Conservation (phyloP, 1,140 invertebrate genomes). For the Orius insidiosus region DNA sequence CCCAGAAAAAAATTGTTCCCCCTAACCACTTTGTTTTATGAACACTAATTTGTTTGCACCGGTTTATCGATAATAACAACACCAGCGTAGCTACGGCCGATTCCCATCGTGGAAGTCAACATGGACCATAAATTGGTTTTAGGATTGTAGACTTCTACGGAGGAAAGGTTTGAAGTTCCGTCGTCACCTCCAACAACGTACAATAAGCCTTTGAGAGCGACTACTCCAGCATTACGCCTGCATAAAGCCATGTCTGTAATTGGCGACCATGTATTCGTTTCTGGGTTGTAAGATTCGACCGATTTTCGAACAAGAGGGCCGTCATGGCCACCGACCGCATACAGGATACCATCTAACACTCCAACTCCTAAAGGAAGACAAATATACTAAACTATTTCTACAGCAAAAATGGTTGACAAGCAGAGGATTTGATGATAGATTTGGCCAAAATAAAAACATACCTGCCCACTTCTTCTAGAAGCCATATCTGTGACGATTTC, state of each 20-base stretch:
- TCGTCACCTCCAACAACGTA: slow-evolving; percentile 90
- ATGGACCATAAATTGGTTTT: slow-evolving; percentile 71
- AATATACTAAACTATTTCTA: slow-evolving; percentile 24
- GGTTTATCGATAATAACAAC: slow-evolving; percentile 83
- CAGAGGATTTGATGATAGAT: neutral
- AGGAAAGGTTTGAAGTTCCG: slow-evolving; percentile 69
- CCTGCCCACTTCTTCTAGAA: slow-evolving; percentile 68
- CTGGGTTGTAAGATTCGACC: slow-evolving; percentile 70
- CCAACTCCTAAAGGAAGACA: slow-evolving; percentile 41
- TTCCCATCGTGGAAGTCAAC: slow-evolving; percentile 65
- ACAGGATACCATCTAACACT: slow-evolving; percentile 72
- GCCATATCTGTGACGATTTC: slow-evolving; percentile 71
- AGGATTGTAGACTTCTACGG: slow-evolving; percentile 77
- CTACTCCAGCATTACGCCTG: slow-evolving; percentile 83
- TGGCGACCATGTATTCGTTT: slow-evolving; percentile 60
- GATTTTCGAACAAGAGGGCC: slow-evolving; percentile 76
- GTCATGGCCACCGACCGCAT: slow-evolving; percentile 81
- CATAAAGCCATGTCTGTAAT: slow-evolving; percentile 82
- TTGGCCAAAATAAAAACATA: slow-evolving; percentile 4
- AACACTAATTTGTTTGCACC: no score
- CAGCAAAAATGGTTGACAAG: slow-evolving; percentile 4
- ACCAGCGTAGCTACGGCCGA: slow-evolving; percentile 85
- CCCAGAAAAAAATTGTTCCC: no score
- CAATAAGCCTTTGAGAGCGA: slow-evolving; percentile 63
- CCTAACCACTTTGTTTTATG: no score